Base-by-base conservation (phyloP, 2,888 invertebrate genomes). In the Caenorhabditis auriculariae region DNA sequence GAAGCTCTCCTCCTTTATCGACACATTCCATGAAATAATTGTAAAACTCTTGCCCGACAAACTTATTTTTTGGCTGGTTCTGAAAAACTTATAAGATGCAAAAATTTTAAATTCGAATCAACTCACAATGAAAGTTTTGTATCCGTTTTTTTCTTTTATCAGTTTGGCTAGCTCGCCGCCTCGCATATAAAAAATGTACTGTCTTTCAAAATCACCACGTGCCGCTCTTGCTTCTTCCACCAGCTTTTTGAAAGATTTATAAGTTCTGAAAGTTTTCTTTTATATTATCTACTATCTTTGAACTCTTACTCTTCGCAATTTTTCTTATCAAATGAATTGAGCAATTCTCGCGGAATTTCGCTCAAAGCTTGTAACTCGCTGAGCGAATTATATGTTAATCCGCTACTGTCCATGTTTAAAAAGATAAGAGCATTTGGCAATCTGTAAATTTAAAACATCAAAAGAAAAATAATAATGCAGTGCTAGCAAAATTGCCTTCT, bases 161-260 rank as follows among this genome's bases (percentile, higher is more conserved):
- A 63, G 23, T 15, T 23, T 24, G 0, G 32, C 44, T 23, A 63
- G 19, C 19, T 58, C 58, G 5, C 54, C 63, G 3, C 58, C 48
- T 24, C 35, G 32, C 45, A 63, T 45, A 12, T 49, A 42, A 17
- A 45, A 23, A 6, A 44, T 23, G 43, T 59, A 58, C 37, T 63
- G 55, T n/a, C 45, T 46, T 44, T 63, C 63, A 2, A 55, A 9
- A 42, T 63, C 63, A 3, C 63, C 63, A 15, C 58, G 54, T n/a
- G 58, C 38, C 12, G 37, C 35, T 12, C 17, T 43, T 1, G 58
- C 51, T 17, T 7, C 29, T 1, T 39, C 35, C 4, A 48, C 29
- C 26, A 62, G 21, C 2, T 42, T 58, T 29, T 54, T 54, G 27
- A 58, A 39, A 19, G 62, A 55, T 2, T 7, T 21, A 52, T 58